A percentile compares a stretch with the other conserved stretches of the same genome.
Evolutionary conservation across 2,113 vertebrate species (phyloP).

Genomic region (Pristiophorus japonicus): DNA sequence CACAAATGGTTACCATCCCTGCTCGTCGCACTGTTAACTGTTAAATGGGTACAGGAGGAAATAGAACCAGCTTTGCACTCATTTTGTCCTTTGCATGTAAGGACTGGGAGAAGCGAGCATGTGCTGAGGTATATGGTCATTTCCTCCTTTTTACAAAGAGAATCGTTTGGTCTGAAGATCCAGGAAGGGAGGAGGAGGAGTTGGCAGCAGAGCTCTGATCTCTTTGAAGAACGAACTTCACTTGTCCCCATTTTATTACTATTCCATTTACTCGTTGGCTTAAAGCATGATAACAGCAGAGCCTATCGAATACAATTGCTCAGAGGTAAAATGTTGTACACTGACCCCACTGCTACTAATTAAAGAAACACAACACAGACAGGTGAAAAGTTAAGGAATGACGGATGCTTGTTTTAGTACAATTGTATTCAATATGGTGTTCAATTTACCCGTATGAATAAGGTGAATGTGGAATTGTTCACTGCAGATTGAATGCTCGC

Average conservation of each 20-base stretch:
- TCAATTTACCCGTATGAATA: not conserved
- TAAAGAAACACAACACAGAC: not conserved
- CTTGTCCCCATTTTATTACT: not conserved
- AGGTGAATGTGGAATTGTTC: not conserved
- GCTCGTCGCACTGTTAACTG: not conserved
- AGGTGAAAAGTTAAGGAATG: not conserved
- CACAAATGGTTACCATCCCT: not conserved
- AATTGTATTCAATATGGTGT: not conserved
- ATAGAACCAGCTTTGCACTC: not conserved
- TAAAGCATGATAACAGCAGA: not conserved
- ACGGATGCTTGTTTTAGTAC: not conserved
- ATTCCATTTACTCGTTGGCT: not conserved
- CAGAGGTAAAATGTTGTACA: not conserved
- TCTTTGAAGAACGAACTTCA: not conserved
- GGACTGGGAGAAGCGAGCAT: not conserved
- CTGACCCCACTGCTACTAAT: not conserved
- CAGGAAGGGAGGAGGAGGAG: not conserved
- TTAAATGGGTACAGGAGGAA: not conserved
- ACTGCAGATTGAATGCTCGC: not conserved
- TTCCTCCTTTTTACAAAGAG: not conserved
- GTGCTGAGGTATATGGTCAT: not conserved
- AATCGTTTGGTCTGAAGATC: not conserved
- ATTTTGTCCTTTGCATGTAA: not conserved
- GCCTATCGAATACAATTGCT: not conserved
- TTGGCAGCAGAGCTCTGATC: not conserved